Evolutionary conservation across 1,140 invertebrate species (phyloP).

Genomic region (silkworm (Bombyx mori)): ASM3026992v2 NC_085127.1:9358501-9359000

Average conservation of each 20-base stretch:
- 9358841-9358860: not conserved
- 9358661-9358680: constrained; percentile 56
- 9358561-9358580: not conserved
- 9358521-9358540: no score
- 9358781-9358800: not conserved
- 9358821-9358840: no score
- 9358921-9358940: not conserved
- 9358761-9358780: not conserved
- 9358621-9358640: constrained; percentile 55
- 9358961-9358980: constrained; percentile 28
- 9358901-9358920: not conserved
- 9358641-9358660: constrained; percentile 58
- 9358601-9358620: constrained; percentile 29
- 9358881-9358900: constrained; percentile 5
- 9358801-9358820: not conserved
- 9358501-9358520: no score
- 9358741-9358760: no score
- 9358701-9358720: constrained; percentile 27
- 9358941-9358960: constrained; percentile 61
- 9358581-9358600: not conserved
- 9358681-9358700: constrained; percentile 53
- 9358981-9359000: no score
- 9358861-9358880: not conserved
- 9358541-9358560: no score
- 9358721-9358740: constrained; percentile 2